Percentiles rank a stretch among this genome's conserved stretches.
These are phyloP conservation scores for Heteropelma amictum DNA, from an alignment of 2,888 invertebrate genomes.

Conservation along the genomic window DNA sequence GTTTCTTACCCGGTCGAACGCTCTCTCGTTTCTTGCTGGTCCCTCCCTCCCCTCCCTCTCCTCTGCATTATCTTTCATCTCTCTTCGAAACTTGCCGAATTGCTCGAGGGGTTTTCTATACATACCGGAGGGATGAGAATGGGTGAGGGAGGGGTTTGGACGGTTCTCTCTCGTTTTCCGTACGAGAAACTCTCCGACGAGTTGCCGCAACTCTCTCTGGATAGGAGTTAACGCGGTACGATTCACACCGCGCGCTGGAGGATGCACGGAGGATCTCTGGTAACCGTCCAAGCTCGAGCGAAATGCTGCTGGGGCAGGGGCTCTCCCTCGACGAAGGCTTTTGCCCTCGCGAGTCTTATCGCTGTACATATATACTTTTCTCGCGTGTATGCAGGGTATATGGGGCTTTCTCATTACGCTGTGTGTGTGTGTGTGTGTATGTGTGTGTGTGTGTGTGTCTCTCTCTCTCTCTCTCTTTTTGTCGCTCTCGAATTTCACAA, in stretches of 20 bases:
- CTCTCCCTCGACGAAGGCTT: too few species aligned
- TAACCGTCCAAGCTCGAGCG: slow-evolving; percentile 30
- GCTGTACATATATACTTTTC: too few species aligned
- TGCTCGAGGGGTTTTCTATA: slow-evolving; percentile 46
- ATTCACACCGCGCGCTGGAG: slow-evolving; percentile 52
- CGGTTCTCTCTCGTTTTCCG: background rate
- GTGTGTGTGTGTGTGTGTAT: too few species aligned
- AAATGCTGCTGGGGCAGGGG: background rate
- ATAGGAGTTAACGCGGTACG: slow-evolving; percentile 53
- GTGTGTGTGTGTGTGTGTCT: too few species aligned
- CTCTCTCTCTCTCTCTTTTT: too few species aligned
- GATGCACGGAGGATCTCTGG: slow-evolving; percentile 41
- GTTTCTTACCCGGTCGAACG: slow-evolving; percentile 53
- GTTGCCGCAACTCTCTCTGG: too few species aligned
- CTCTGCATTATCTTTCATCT: slow-evolving; percentile 43
- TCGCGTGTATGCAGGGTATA: too few species aligned
- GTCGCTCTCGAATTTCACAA: slow-evolving; percentile 38
- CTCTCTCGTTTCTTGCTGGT: slow-evolving; percentile 42
- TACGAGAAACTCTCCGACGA: too few species aligned
- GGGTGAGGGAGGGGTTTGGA: slow-evolving; percentile 31
- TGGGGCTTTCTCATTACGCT: slow-evolving; percentile 35
- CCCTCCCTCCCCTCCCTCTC: slow-evolving; percentile 42
- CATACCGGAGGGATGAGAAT: slow-evolving; percentile 7
- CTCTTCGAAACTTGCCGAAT: slow-evolving; percentile 52
- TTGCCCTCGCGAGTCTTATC: too few species aligned